These are phyloP conservation scores for Anoplophora glabripennis DNA, from an alignment of 1,140 invertebrate species.

Conservation along the genomic window DNA sequence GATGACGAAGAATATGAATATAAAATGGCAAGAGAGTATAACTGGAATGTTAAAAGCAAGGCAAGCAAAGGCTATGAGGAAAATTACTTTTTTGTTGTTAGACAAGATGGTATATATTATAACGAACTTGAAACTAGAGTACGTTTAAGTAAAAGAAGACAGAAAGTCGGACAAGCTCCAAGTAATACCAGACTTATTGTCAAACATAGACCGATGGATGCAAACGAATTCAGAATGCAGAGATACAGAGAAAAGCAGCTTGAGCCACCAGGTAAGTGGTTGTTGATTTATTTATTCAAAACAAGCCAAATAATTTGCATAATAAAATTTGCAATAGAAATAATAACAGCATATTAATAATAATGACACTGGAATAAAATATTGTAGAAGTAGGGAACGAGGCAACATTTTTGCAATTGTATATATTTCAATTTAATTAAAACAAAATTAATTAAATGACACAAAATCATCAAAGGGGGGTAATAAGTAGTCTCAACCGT, in stretches of 20 bases:
- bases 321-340: too few species aligned
- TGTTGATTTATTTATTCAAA: too few species aligned
- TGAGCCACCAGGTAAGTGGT: constrained; percentile 75
- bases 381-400: too few species aligned
- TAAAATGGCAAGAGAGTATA: constrained; percentile 92
- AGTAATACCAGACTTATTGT: constrained; percentile 86
- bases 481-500: too few species aligned
- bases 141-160: constrained; percentile 83
- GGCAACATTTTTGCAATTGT: too few species aligned
- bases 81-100: constrained; percentile 95
- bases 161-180: constrained; percentile 68
- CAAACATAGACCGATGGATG: constrained; percentile 84
- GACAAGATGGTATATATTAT: constrained; percentile 90
- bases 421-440: too few species aligned
- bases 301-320: too few species aligned
- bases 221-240: constrained; percentile 82
- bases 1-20: constrained; percentile 94
- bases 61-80: constrained; percentile 96
- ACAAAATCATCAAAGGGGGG: too few species aligned
- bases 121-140: constrained; percentile 97
- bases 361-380: too few species aligned
- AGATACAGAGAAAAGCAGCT: constrained; percentile 81
- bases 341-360: too few species aligned
- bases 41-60: constrained; percentile 99
- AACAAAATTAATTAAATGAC: too few species aligned